phyloP scores from a whole-genome alignment of 2,113 vertebrate species.

The Oceanites oceanicus region DNA sequence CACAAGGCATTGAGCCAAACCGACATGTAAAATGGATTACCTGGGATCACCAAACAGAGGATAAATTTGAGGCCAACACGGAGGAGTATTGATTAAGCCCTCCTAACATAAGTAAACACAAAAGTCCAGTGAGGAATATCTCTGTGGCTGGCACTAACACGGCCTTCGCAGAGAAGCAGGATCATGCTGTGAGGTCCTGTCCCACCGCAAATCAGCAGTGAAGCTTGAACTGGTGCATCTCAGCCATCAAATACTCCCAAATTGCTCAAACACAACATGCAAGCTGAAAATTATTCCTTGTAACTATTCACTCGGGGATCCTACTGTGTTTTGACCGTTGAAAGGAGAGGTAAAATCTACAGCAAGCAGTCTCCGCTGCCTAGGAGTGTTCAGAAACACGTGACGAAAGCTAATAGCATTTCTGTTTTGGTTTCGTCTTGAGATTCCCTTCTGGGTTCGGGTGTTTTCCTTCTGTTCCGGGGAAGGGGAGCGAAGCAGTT shows the following conservation, averaged over 20 bases:
- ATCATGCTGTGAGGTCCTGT: not conserved
- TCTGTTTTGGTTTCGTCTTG: not conserved
- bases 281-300: not conserved
- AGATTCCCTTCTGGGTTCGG: not conserved
- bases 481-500: not conserved
- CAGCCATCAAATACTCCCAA: not conserved
- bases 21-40: not conserved
- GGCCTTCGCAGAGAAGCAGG: not conserved
- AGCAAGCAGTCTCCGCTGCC: not conserved
- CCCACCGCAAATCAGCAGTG: not conserved
- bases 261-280: rapidly evolving
- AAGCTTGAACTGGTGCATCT: not conserved
- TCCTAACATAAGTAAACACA: not conserved
- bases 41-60: not conserved
- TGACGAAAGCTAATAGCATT: not conserved
- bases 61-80: not conserved
- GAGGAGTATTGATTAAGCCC: not conserved
- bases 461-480: not conserved
- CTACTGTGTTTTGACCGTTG: not conserved
- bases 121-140: not conserved
- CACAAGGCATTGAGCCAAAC: not conserved
- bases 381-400: not conserved
- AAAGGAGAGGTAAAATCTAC: not conserved
- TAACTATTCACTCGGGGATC: not conserved
- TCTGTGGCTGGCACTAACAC: too few relatives aligned